Evolutionary conservation across 1,140 invertebrate species (phyloP), one percentile per base, ranked within the genome.

Genomic region (Chelonus insularis): DNA sequence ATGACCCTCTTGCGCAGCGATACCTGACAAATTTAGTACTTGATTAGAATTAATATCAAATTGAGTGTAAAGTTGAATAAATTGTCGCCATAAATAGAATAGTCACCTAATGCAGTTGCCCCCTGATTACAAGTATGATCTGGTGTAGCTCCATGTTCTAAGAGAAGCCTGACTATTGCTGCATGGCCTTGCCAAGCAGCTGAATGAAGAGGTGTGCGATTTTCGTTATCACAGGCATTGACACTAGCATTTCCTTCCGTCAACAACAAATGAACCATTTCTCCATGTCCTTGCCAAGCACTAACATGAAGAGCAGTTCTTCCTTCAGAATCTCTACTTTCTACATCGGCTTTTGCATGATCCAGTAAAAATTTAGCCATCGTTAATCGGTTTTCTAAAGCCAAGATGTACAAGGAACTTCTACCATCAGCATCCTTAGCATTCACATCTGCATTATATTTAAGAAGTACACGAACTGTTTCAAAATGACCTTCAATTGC

Each of bases 101-200:
- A 63, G 65, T 68, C 77, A 87, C 88, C 87, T 58, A 98, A 80
- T 34, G 95, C 93, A 47, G 95, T 97, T 32, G 95, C 95, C 29
- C 95, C 95, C 82, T 94, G 91, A 75, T 95, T 95, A 74, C 95
- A 97, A 6, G 92, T 91, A 72, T 96, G 93, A 81, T 96, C 90
- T 11, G 94, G 91, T 59, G 85, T 81, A 0, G 94, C 91, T 4
- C 90, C 89, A 66, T 88, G 86, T 71, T 90, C 87, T 11, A 96
- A 80, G 7, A 98, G 80, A 34, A 96, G 81, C 51, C 89, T 85
- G 39, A 97, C 93, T 34, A 95, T 92, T 54, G 88, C 86, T 18
- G 88, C 86, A 69, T 96, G 92, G 6, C 95, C 95, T 75, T 96
- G 92, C 95, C 95, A 97, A 50, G 93, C 91, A n/a, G 95, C 95